Evolutionary conservation across 2,797 vertebrate genomes (phyloP).

Genomic region (Falco naumanni): DNA sequence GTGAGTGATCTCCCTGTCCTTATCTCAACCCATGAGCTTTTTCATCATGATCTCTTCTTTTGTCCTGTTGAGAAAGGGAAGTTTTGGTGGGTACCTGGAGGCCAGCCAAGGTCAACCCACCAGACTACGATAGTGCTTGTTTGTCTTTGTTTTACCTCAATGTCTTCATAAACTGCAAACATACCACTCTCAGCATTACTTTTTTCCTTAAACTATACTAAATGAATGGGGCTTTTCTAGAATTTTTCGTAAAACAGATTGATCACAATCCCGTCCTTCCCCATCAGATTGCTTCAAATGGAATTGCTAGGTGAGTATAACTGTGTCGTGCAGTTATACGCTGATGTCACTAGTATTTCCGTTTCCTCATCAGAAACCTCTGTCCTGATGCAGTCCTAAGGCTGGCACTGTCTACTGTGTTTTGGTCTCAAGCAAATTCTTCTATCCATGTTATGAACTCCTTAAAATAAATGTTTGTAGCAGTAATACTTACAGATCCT

Average conservation of each 20-base stretch:
- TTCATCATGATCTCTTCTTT: not conserved
- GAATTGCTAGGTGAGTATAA: not conserved
- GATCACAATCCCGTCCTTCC: not conserved
- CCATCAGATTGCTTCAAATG: not conserved
- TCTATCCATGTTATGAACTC: not conserved
- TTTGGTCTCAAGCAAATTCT: not conserved
- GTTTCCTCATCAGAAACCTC: not conserved
- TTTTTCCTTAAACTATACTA: not conserved
- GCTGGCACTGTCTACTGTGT: not conserved
- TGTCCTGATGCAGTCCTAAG: not conserved
- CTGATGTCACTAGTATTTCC: not conserved
- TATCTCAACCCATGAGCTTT: fast-evolving
- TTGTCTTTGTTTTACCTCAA: not conserved
- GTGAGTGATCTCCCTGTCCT: not conserved
- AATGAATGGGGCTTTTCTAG: not conserved
- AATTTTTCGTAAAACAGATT: not conserved
- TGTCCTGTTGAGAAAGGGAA: not conserved
- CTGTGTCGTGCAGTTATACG: not conserved
- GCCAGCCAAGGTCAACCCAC: not conserved
- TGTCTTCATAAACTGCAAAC: not conserved
- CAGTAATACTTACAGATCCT: not conserved
- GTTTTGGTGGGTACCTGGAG: not conserved
- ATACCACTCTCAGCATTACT: not conserved
- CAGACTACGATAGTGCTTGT: not conserved
- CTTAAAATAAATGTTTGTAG: not conserved